Base-by-base conservation (phyloP, 2,888 invertebrate species). In the Sycophila texana region DNA sequence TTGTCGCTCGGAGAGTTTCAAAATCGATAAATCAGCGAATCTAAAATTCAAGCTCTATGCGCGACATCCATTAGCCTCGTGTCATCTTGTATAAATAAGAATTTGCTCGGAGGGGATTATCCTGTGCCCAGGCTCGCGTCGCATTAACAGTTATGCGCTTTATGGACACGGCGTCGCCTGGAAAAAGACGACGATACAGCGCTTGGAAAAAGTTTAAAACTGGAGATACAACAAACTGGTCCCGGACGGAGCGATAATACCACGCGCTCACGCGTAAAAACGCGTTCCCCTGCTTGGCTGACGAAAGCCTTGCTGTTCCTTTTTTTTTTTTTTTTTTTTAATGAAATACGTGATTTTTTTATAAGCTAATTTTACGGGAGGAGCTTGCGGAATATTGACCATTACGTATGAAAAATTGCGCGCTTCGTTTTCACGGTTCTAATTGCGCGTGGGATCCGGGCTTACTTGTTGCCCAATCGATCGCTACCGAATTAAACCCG, bases 211-310 rank as follows among this genome's bases (percentile, higher is more conserved):
- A 39, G 47, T 70, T 63, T 5, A 57, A 26, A 58, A 18, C 20
- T 14, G 16, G 49, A 71, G 65, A 57, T 55, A 49, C 71, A 71
- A 77, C 63, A 65, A 77, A 65, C 70, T 71, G 71, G 70, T 71
- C 65, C 16, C 26, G 22, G 26, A 30, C 47, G 47, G 26, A 30
- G 70, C 22, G 22, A 61, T 30, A 61, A 63, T 63, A n/a, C 39
- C 61, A 61, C 30, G 30, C 61, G 61, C 30, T 22, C 57, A 1
- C 57, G 20, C 58, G 18, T 30, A 30, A 39, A 63, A 63, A 22
- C 61, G 14, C 61, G 39, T 63, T 63, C n/a, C 39, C 2, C 61
- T n/a, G 14, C 30, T 30, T 14, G 61, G 10, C 61, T n/a, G 30
- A 61, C 63, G 63, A 39, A 30, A 63, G 63, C 63, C 16, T 39